These are phyloP conservation scores for Scaptomyza caliginosa DNA, from an alignment of 2,888 invertebrate species.

Conservation along the genomic window DNA sequence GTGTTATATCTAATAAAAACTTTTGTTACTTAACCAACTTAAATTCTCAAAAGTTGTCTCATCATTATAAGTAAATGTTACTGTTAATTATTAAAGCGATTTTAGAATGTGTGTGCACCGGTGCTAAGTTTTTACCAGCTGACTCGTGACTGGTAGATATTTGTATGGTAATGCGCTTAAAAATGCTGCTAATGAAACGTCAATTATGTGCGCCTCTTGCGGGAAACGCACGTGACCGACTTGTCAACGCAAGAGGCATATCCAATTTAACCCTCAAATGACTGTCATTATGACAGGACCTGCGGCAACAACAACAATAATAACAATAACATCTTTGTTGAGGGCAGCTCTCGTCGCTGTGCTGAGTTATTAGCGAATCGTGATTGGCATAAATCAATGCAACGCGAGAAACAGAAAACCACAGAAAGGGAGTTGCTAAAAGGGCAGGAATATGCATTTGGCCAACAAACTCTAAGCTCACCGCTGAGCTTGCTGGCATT, in stretches of 20 bases:
- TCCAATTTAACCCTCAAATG: conserved; percentile 81
- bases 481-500: conserved; percentile 6
- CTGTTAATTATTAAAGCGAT: conserved; percentile 37
- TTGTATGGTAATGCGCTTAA: conserved; percentile 60
- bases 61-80: conserved; percentile 9
- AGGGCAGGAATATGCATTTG: conserved; percentile 53
- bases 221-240: conserved; percentile 72
- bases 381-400: conserved; percentile 81
- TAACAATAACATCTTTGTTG: conserved; percentile 35
- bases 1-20: conserved; percentile 44
- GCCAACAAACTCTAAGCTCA: conserved; percentile 22
- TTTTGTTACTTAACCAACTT: conserved; percentile 46
- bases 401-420: neutral
- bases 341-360: conserved; percentile 51
- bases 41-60: conserved; percentile 8
- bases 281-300: conserved; percentile 75
- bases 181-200: conserved; percentile 75
- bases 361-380: conserved; percentile 79
- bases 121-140: too few relatives aligned
- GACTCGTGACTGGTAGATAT: conserved; percentile 35
- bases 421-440: neutral
- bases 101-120: conserved; percentile 32
- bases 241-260: conserved; percentile 76
- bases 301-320: conserved; percentile 38
- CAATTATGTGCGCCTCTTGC: conserved; percentile 73